phyloP scores from a whole-genome alignment of 2,888 invertebrate species.

The Caenorhabditis auriculariae region DNA sequence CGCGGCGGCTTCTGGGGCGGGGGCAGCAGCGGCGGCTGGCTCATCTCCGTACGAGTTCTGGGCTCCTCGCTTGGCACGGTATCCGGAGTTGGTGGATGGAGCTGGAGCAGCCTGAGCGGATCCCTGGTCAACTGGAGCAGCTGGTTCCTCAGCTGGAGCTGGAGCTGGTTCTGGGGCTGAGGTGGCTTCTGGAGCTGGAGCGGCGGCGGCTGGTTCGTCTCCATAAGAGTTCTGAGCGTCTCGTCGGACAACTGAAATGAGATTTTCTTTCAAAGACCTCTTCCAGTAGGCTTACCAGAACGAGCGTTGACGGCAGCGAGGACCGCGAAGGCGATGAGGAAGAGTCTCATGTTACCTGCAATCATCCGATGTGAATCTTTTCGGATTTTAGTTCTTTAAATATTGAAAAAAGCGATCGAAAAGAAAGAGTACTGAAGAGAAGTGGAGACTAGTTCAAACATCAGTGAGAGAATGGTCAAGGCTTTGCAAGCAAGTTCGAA shows the following conservation, averaged over 20 bases:
- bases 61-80: conserved; percentile 24
- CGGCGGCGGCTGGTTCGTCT: conserved; percentile 27
- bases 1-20: conserved; percentile 3
- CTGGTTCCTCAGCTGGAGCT: conserved; percentile 15
- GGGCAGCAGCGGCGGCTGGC: conserved; percentile 6
- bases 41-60: conserved; percentile 48
- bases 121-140: conserved; percentile 7
- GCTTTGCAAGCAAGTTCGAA: too few relatives aligned
- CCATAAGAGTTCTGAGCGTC: conserved; percentile 41
- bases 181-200: conserved; percentile 12
- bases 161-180: conserved; percentile 8
- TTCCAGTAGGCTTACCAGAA: conserved; percentile 9
- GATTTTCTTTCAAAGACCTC: neutral
- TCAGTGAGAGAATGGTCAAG: too few relatives aligned
- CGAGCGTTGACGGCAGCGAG: conserved; percentile 15
- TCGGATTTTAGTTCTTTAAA: too few relatives aligned
- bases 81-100: conserved; percentile 31
- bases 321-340: conserved; percentile 7
- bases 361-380: too few relatives aligned
- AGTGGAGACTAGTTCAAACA: too few relatives aligned
- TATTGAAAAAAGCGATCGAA: too few relatives aligned
- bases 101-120: conserved; percentile 7
- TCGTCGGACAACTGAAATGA: conserved; percentile 30
- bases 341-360: conserved; percentile 13
- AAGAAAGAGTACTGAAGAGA: too few relatives aligned